Percentiles rank a stretch among this genome's conserved stretches.
These are phyloP conservation scores for Tinamus guttatus DNA, from an alignment of 2,113 vertebrate genomes.

Conservation along the genomic window DNA sequence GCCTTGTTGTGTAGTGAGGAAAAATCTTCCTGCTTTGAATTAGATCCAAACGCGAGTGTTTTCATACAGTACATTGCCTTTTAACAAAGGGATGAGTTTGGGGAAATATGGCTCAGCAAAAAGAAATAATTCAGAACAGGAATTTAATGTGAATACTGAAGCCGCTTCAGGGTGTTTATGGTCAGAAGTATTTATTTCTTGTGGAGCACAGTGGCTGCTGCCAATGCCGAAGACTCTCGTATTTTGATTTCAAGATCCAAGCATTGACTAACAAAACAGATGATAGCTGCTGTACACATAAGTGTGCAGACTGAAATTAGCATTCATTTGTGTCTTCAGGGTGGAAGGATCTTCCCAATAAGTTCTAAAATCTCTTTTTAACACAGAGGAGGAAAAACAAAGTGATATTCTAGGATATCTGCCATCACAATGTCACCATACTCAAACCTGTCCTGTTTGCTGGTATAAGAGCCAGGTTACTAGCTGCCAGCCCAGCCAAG, in stretches of 20 bases:
- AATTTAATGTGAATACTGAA: slow-evolving; percentile 20
- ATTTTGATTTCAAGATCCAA: slow-evolving; percentile 39
- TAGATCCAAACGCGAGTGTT: slow-evolving; percentile 8
- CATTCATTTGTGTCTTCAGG: background rate
- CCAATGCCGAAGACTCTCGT: slow-evolving; percentile 10
- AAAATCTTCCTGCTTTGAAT: background rate
- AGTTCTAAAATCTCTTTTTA: slow-evolving; percentile 18
- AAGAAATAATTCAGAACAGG: slow-evolving; percentile 2
- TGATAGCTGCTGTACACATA: slow-evolving; percentile 17
- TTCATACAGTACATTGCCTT: background rate
- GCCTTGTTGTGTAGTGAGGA: background rate
- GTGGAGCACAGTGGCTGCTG: background rate
- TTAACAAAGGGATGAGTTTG: slow-evolving; percentile 20
- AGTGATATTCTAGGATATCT: background rate
- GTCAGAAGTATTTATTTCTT: slow-evolving; percentile 14
- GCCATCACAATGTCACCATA: slow-evolving; percentile 1
- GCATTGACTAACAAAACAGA: slow-evolving; percentile 36
- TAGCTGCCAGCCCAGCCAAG: background rate
- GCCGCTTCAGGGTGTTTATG: background rate
- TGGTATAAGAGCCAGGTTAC: slow-evolving; percentile 5
- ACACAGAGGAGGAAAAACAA: background rate
- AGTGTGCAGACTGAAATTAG: background rate
- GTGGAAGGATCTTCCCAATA: slow-evolving; percentile 4
- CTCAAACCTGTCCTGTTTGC: background rate
- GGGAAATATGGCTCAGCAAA: background rate